These are phyloP conservation scores for Aphis craccivora DNA, from an alignment of 1,140 invertebrate genomes.

Conservation along the genomic window DNA sequence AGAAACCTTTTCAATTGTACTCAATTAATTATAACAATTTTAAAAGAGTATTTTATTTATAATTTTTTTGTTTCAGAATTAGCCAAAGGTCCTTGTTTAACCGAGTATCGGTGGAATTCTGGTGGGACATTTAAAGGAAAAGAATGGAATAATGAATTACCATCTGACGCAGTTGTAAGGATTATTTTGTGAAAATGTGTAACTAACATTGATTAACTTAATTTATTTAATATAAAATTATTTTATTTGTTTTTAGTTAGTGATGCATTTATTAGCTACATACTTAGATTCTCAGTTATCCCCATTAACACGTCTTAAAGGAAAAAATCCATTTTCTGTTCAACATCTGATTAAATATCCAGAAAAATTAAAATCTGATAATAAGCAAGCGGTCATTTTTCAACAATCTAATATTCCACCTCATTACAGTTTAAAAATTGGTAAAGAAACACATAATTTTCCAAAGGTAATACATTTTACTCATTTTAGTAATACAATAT, in stretches of 20 bases:
- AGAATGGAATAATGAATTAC: conserved; percentile 79
- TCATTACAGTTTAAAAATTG: conserved; percentile 75
- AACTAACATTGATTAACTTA: not conserved
- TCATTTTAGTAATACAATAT: not conserved
- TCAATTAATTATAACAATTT: not conserved
- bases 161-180: conserved; percentile 75
- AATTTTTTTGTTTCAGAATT: conserved; percentile 67
- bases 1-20: not conserved
- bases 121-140: conserved; percentile 76
- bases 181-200: not conserved
- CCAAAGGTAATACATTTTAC: conserved; percentile 67
- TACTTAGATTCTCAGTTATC: conserved; percentile 84
- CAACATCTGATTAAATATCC: conserved; percentile 70
- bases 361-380: conserved; percentile 67
- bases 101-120: conserved; percentile 81
- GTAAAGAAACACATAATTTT: conserved; percentile 71
- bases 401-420: conserved; percentile 73
- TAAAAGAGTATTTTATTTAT: not conserved
- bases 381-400: conserved; percentile 67
- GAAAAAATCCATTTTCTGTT: conserved; percentile 74
- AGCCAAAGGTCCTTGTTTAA: conserved; percentile 79
- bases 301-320: conserved; percentile 77
- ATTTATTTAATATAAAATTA: conserved; percentile 13
- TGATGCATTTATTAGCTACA: conserved; percentile 82
- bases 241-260: conserved; percentile 69